phyloP scores from a whole-genome alignment of 2,113 vertebrate genomes.

The Anarrhichthys ocellatus region DNA sequence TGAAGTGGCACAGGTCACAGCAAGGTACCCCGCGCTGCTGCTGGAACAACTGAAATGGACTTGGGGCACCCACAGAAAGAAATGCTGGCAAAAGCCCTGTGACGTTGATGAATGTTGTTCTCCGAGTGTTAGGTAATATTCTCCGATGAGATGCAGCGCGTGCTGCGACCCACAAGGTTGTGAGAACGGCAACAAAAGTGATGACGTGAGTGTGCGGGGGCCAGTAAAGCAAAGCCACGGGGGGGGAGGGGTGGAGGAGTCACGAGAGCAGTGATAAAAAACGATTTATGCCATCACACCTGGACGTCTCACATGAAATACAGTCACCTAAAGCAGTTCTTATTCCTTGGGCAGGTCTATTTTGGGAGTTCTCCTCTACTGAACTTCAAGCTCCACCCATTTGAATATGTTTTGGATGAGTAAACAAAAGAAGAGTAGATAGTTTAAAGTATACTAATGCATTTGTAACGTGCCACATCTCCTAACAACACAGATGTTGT shows the following conservation, averaged over 20 bases:
- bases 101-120: conserved; percentile 84
- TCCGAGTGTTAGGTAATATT: conserved; percentile 79
- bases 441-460: background rate
- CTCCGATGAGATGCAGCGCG: conserved; percentile 74
- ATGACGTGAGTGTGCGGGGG: conserved; percentile 64
- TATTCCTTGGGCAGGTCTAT: background rate
- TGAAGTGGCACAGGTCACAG: conserved; percentile 55
- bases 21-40: conserved; percentile 30
- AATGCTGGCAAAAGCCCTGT: conserved; percentile 75
- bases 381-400: background rate
- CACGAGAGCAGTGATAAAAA: conserved; percentile 22
- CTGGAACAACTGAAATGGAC: conserved; percentile 71
- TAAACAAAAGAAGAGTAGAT: conserved; percentile 5
- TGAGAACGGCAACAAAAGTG: conserved; percentile 63
- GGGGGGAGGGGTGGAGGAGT: conserved; percentile 34
- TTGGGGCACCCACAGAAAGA: conserved; percentile 58
- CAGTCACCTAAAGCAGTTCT: background rate
- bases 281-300: conserved; percentile 15
- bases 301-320: background rate
- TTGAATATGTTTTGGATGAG: background rate
- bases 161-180: conserved; percentile 75
- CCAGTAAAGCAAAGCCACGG: conserved; percentile 50
- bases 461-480: background rate
- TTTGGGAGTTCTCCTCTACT: background rate
- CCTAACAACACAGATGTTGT: background rate